A percentile compares a stretch with the other conserved stretches of the same genome.
Conservation (phyloP, 2,113 vertebrate species). For the Columba janthina region DNA sequence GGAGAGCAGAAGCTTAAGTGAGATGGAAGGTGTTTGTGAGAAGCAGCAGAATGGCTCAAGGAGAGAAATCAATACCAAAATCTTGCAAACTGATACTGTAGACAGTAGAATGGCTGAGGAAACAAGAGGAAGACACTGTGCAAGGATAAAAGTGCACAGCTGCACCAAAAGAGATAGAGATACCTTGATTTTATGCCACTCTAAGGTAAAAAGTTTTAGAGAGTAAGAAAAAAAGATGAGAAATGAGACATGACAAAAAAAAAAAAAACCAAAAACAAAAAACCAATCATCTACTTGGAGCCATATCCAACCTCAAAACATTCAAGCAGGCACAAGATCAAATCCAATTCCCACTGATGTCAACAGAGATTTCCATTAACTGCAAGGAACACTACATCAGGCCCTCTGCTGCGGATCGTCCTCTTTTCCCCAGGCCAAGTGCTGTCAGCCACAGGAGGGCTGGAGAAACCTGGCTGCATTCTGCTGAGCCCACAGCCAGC, state of each 20-base stretch:
- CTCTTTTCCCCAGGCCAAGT: background rate
- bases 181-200: background rate
- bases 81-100: background rate
- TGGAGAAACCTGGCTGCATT: background rate
- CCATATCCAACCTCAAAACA: background rate
- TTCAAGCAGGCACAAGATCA: background rate
- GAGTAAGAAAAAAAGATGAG: background rate
- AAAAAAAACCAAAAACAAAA: too few species aligned
- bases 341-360: slow-evolving; percentile 22
- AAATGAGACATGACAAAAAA: background rate
- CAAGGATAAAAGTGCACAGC: background rate
- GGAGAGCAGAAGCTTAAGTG: background rate
- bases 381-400: background rate
- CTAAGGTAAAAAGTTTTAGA: background rate
- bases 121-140: background rate
- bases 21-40: background rate
- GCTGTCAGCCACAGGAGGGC: background rate
- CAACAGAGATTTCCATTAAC: slow-evolving; percentile 30
- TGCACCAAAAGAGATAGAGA: background rate
- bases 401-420: background rate
- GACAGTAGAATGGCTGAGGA: background rate
- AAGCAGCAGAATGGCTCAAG: background rate
- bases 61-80: background rate
- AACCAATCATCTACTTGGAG: background rate
- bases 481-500: background rate